Percentiles rank a stretch among this genome's conserved stretches.
Evolutionary conservation across 2,888 invertebrate genomes (phyloP).

Genomic region (Tinea semifulvella): DNA sequence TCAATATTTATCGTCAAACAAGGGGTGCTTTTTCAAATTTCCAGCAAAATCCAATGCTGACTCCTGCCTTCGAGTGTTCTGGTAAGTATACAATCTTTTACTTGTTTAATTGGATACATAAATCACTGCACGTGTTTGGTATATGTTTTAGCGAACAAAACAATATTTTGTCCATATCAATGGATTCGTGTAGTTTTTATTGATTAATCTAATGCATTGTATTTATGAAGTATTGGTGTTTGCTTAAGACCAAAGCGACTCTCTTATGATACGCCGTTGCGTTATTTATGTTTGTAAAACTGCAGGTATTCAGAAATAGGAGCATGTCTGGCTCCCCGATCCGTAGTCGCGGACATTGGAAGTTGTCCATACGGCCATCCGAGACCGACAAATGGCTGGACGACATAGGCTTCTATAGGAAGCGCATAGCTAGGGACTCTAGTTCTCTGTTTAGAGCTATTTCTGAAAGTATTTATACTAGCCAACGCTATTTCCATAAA

Average conservation of each 20-base stretch:
- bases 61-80: constrained; percentile 42
- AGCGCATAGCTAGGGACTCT: constrained; percentile 88
- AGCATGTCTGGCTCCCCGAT: constrained; percentile 4
- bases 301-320: constrained; percentile 6
- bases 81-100: constrained; percentile 36
- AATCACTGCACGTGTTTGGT: constrained; percentile 11
- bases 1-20: constrained; percentile 31
- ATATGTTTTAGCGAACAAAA: background rate
- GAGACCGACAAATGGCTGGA: constrained; percentile 81
- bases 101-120: background rate
- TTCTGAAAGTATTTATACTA: constrained; percentile 81
- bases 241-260: background rate
- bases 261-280: background rate
- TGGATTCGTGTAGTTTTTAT: constrained; percentile 5
- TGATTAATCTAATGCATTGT: constrained; percentile 8
- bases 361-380: constrained; percentile 54
- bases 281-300: constrained; percentile 2
- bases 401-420: constrained; percentile 82
- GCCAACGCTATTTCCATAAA: constrained; percentile 76
- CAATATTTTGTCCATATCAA: constrained; percentile 8
- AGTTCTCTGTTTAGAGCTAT: constrained; percentile 89
- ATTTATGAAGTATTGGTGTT: constrained; percentile 7
- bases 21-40: constrained; percentile 26
- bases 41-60: constrained; percentile 47
- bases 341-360: constrained; percentile 58